These are phyloP conservation scores for Muscicapa comitata DNA, from an alignment of 2,797 vertebrate genomes.

Conservation along the genomic window DNA sequence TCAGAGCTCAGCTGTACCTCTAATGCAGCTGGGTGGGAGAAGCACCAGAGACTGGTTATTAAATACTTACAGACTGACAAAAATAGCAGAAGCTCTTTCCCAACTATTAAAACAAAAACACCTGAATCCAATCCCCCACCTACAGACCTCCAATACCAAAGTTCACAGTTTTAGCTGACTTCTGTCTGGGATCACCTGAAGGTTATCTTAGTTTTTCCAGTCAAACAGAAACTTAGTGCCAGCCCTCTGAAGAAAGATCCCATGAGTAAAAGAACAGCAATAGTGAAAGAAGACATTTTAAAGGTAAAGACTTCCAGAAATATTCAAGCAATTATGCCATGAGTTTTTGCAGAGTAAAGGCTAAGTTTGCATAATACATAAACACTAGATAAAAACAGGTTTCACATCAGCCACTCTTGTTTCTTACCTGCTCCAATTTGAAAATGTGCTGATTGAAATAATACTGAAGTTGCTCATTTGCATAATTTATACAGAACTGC, in stretches of 20 bases:
- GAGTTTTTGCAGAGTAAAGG: neutral
- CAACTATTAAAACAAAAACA: neutral
- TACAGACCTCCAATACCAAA: neutral
- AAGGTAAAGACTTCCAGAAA: neutral
- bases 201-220: neutral
- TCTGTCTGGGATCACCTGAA: neutral
- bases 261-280: neutral
- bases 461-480: constrained; percentile 97
- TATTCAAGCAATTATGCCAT: neutral
- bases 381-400: neutral
- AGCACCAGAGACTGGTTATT: neutral
- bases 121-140: neutral
- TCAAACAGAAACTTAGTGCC: neutral
- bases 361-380: neutral
- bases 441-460: constrained; percentile 99
- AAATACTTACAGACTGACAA: neutral
- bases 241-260: neutral
- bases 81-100: neutral
- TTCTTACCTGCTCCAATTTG: constrained; percentile 92
- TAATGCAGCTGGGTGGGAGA: neutral
- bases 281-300: neutral
- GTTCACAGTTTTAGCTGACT: neutral
- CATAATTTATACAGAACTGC: constrained; percentile 99
- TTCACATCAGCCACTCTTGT: neutral
- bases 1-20: neutral